Evolutionary conservation across 1,140 invertebrate genomes (phyloP), one percentile per base, ranked within the genome.

Genomic region (Caenorhabditis remanei): DNA sequence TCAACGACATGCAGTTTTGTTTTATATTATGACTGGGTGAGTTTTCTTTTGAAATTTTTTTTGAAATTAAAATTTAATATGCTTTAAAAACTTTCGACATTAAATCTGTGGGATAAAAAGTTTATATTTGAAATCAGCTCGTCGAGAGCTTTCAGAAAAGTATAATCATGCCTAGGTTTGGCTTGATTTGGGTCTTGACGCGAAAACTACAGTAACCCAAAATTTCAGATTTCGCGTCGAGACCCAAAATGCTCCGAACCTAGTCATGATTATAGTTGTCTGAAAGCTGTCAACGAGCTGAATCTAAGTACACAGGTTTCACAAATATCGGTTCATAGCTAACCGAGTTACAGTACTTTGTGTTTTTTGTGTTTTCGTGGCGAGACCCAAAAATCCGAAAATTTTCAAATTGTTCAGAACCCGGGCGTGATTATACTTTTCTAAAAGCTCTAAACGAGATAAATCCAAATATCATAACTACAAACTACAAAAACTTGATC

Each of bases 1-100:
- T 71, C 65, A 71, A 46, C 40, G 19, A 63, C 61, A 63, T 13
- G 61, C 61, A 11, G 11, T 63, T 7, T 24, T 63, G 1, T 63
- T 63, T 63, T 63, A 63, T 63, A 63, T 63, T 13, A 63, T 63
- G 61, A 63, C 61, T 5, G 61, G 61, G 61, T 63, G 9, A 63
- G 61, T 58, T 58, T 58, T 58, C 21, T n/a, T 11, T n/a, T n/a
- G n/a, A n/a, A n/a, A n/a, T n/a, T n/a, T n/a, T n/a, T n/a, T n/a
- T n/a, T n/a, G n/a, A n/a, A n/a, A n/a, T n/a, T n/a, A n/a, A n/a
- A n/a, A n/a, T n/a, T n/a, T n/a, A n/a, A n/a, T n/a, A n/a, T n/a
- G n/a, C n/a, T n/a, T n/a, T n/a, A n/a, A n/a, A n/a, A n/a, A n/a
- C n/a, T n/a, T n/a, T n/a, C n/a, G n/a, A n/a, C n/a, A n/a, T n/a